Percentiles rank a stretch among this genome's conserved stretches.
phyloP scores from a whole-genome alignment of 2,888 invertebrate genomes.

The Torymus auratus region DNA sequence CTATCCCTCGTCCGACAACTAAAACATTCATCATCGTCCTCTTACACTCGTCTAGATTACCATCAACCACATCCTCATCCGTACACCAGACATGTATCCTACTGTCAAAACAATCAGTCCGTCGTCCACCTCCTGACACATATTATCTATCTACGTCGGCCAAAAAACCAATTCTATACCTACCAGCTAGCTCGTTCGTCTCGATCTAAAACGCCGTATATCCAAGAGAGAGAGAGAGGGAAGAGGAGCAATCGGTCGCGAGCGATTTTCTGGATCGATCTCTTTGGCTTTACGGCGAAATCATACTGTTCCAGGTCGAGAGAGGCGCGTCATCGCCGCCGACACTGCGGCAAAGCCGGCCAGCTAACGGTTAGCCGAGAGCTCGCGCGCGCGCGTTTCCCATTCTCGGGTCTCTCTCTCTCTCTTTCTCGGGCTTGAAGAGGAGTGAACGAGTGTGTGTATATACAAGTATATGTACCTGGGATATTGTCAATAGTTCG shows the following conservation, averaged over 20 bases:
- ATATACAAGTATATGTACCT: too few relatives aligned
- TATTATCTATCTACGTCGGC: too few relatives aligned
- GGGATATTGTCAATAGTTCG: too few relatives aligned
- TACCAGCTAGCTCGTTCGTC: neutral
- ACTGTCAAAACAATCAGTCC: too few relatives aligned
- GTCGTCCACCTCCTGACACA: too few relatives aligned
- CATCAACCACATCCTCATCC: too few relatives aligned
- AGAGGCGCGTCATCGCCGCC: conserved; percentile 8
- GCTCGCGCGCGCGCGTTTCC: conserved; percentile 17
- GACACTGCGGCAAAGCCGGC: conserved; percentile 55
- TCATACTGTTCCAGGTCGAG: conserved; percentile 51
- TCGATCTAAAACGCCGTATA: neutral
- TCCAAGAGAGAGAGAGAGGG: neutral
- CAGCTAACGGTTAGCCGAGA: conserved; percentile 55
- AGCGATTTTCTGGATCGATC: conserved; percentile 11
- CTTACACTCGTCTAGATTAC: too few relatives aligned
- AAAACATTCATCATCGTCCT: too few relatives aligned
- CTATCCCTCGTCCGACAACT: too few relatives aligned
- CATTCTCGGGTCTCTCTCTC: conserved; percentile 35
- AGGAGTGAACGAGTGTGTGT: too few relatives aligned
- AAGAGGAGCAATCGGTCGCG: conserved; percentile 17
- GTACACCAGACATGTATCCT: too few relatives aligned
- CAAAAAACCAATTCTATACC: neutral
- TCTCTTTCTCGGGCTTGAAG: neutral
- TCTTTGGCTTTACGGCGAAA: conserved; percentile 43